Evolutionary conservation across 1,140 invertebrate genomes (phyloP), one percentile per base, ranked within the genome.

Genomic region (Rhyacophila brunnea): DNA sequence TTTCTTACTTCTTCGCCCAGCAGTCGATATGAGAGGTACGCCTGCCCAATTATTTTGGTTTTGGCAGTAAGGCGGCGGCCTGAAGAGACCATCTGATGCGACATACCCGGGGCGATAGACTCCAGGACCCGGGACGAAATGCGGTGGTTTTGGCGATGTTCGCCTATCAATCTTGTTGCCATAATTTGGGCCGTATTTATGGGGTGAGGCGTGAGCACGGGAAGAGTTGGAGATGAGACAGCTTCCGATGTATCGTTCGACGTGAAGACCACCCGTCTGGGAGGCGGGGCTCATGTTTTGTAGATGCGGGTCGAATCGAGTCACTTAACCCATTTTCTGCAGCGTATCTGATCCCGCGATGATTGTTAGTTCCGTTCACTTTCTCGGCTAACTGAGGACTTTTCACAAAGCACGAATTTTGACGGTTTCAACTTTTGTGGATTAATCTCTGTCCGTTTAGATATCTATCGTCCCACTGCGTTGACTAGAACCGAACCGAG

Each of bases 21-120:
- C 73, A 77, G 83, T 86, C 15, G 86, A 87, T 64, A 89, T 85
- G 18, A 89, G 79, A 6, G 87, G 87, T 50, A 85, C 81, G 54
- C 87, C 87, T 6, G 86, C 80, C 83, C 87, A 88, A 45, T 82
- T 72, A 63, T 71, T 77, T 10, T 72, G 71, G 28, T 72, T 72
- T 58, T 75, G 73, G 69, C 65, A 74, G 63, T 74, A 78, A 65
- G 73, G 73, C 47, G 73, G 71, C 66, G 73, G 71, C 64, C 72
- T 72, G 70, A 74, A 77, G 35, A 55, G 68, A 70, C 75, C 70
- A 70, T 71, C 70, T 71, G 61, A 50, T 5, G 55, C 19, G 45
- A 57, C 66, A 52, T 64, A 67, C 1, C 62, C 62, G 69, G 74
- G 68, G 70, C 66, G 61, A 68, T 74, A 68, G 70, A 78, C 66